A percentile compares a stretch with the other conserved stretches of the same genome.
phyloP scores from a whole-genome alignment of 1,140 invertebrate species.

The Lasioglossum albipes region DNA sequence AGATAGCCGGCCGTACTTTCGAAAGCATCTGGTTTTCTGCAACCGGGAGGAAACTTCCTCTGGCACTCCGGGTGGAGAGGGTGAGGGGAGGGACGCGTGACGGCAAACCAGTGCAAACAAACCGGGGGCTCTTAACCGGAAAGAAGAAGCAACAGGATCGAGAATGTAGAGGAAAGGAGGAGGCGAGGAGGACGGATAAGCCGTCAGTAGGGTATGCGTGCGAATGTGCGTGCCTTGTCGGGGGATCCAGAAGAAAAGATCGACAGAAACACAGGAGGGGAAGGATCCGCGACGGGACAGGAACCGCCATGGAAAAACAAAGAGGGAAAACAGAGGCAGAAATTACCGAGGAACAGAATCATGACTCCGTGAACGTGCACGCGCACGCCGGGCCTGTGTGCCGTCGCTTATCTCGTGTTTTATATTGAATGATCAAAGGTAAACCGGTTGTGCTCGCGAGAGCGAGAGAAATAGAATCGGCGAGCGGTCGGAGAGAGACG shows the following conservation, averaged over 20 bases:
- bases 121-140: conserved; percentile 19
- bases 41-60: conserved; percentile 47
- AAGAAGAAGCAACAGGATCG: conserved; percentile 2
- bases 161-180: not conserved
- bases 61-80: not conserved
- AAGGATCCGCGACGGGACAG: not conserved
- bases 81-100: not conserved
- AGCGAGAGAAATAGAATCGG: conserved; percentile 42
- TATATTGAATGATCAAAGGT: conserved; percentile 76
- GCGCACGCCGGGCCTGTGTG: conserved; percentile 20
- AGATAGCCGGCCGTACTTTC: conserved; percentile 43
- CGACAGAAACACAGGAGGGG: not conserved
- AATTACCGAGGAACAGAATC: conserved; percentile 49
- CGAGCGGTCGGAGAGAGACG: conserved; percentile 9
- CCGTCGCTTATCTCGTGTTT: conserved; percentile 65
- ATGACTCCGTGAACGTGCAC: conserved; percentile 19
- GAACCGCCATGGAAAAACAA: not conserved
- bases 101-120: conserved; percentile 42
- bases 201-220: not conserved
- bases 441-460: conserved; percentile 70
- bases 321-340: conserved; percentile 10
- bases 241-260: not conserved
- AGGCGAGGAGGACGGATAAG: not conserved
- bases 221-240: not conserved
- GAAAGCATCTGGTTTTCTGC: conserved; percentile 53